Evolutionary conservation across 2,888 invertebrate genomes (phyloP), one percentile per base, ranked within the genome.

Genomic region (Parochlus steinenii): DNA sequence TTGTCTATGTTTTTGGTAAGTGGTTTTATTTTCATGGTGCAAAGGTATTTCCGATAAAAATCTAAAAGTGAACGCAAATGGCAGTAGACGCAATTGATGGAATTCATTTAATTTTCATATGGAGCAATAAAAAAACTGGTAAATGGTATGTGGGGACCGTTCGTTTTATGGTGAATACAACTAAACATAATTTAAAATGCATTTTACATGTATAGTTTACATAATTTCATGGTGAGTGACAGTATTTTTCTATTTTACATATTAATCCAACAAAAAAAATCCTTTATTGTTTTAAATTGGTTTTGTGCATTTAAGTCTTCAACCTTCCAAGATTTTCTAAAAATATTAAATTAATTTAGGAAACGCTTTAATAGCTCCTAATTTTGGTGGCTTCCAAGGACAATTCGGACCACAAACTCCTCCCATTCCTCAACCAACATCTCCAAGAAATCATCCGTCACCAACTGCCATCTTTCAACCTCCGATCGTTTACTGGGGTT

Each of bases 401-500:
- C 30, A 18, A 8, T 11, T 6, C 15, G n/a, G n/a, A n/a, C 17
- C n/a, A 16, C 10, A 4, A 30, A 10, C 17, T 30, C n/a, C 18
- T 30, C 12, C 43, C 19, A 43, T 37, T 36, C 47, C 54, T n/a
- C 49, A 51, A 25, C 45, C 52, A 26, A 50, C 54, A 25, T 30
- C 20, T 30, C 14, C 34, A 10, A 11, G n/a, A 11, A 51, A 53
- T 11, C 52, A 49, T 27, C 50, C 53, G 14, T 52, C 52, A 6
- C 51, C 55, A 32, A 51, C 52, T 32, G 48, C 51, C 4, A 49
- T 53, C 4, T 46, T 50, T 31, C 53, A 50, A 38, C 55, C 60
- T 19, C 64, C 65, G 5, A 62, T 69, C 26, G 63, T 69, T 44
- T 71, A 69, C 52, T 71, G 69, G 70, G 63, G 65, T 1, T 71